Conservation (phyloP, 2,797 vertebrate genomes). For the Silurus aristotelis region DNA sequence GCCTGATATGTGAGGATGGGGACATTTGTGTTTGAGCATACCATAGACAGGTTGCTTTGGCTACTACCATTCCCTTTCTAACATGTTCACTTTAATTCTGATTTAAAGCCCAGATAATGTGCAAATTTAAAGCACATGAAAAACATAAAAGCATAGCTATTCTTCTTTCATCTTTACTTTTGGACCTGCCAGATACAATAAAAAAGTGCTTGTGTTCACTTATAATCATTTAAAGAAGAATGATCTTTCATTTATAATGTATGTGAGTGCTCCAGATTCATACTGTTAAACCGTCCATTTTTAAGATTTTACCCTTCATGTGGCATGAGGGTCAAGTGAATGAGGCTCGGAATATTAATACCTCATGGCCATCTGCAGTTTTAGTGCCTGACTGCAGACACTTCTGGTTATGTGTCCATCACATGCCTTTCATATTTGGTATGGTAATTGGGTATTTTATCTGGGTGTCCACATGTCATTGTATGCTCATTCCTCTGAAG, state of each 20-base stretch:
- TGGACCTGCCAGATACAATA: neutral
- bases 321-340: constrained; percentile 29
- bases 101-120: constrained; percentile 12
- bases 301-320: constrained; percentile 25
- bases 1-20: constrained; percentile 74
- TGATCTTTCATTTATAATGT: constrained; percentile 23
- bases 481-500: neutral
- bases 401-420: constrained; percentile 12
- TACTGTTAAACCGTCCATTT: constrained; percentile 3
- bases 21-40: constrained; percentile 21
- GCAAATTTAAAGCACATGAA: neutral
- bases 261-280: neutral
- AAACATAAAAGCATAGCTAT: neutral
- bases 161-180: neutral
- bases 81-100: neutral
- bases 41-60: neutral
- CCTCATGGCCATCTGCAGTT: constrained; percentile 27
- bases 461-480: constrained; percentile 37
- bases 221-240: neutral
- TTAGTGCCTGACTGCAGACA: constrained; percentile 5
- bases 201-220: neutral
- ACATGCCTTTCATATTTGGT: constrained; percentile 39
- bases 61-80: neutral
- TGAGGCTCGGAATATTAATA: constrained; percentile 31
- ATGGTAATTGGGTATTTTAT: constrained; percentile 66